Evolutionary conservation across 2,113 vertebrate genomes (phyloP), one percentile per base, ranked within the genome.

Genomic region (Cyprinodon brontotheroides): DNA sequence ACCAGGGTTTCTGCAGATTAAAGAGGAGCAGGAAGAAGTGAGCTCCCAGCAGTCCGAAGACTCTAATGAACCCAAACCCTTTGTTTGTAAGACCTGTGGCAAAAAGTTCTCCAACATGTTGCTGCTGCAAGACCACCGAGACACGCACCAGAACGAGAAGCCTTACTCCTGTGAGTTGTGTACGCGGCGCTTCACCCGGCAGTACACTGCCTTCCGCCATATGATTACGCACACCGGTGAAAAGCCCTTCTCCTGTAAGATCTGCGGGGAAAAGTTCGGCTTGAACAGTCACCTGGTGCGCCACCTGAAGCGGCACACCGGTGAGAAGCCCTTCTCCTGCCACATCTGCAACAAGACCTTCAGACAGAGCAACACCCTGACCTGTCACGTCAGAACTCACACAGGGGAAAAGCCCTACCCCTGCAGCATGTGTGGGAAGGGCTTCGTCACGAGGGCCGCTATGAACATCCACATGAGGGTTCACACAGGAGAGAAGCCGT

Each of bases 211-310:
- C 37, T 64, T 40, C 62, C 62, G 62, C 38, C 62, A 64, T 38
- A 64, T 64, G 62, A 64, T 64, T 8, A 64, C 62, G 8, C 62
- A 64, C 38, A 64, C 62, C 2, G 62, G 62, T 1, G 62, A 40
- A 38, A 64, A 64, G 13, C 62, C 62, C 62, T 64, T 64, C 38
- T 37, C 62, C 14, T 64, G 62, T 40, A 14, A 64, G 62, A 64
- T 40, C 14, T 64, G 62, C 13, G 62, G 62, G 15, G 62, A 64
- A 15, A 40, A 40, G 38, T 64, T 64, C 3, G 62, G 62, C 38
- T 17, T 64, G 14, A 64, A 64, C 62, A 64, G 62, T 11, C 62
- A 64, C 38, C 8, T 64, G 62, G 13, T 64, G 15, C 62, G 62
- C 3, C 62, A 64, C 62, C 14, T 64, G 62, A 20, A 20, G 20